A percentile compares a stretch with the other conserved stretches of the same genome.
Evolutionary conservation across 2,113 vertebrate species (phyloP).

Genomic region (Hippocampus guttulatus): DNA sequence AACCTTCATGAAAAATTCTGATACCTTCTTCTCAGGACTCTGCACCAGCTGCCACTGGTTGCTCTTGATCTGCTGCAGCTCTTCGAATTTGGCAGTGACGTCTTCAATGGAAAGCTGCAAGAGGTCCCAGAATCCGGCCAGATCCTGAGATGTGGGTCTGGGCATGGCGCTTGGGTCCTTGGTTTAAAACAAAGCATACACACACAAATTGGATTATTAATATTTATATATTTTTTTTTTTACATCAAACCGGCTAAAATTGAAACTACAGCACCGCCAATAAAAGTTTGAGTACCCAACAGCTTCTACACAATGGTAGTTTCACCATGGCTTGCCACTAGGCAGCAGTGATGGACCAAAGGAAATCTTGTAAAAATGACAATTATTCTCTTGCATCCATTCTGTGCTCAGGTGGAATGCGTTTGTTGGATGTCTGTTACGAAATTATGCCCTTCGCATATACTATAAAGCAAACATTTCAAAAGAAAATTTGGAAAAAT

Average conservation of each 20-base stretch:
- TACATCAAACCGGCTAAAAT: background rate
- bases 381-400: too few relatives aligned
- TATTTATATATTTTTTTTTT: too few relatives aligned
- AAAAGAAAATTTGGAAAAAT: too few relatives aligned
- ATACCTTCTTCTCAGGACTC: constrained; percentile 89
- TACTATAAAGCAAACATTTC: too few relatives aligned
- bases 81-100: constrained; percentile 97
- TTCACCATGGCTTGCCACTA: constrained; percentile 24
- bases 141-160: constrained; percentile 94
- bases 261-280: background rate
- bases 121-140: constrained; percentile 98
- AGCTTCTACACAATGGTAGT: background rate
- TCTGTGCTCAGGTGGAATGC: too few relatives aligned
- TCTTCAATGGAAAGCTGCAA: constrained; percentile 96
- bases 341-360: constrained; percentile 38
- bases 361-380: too few relatives aligned
- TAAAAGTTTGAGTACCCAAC: background rate
- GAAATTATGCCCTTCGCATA: too few relatives aligned
- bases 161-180: constrained; percentile 99
- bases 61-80: constrained; percentile 92
- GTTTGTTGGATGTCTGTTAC: too few relatives aligned
- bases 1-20: too few relatives aligned
- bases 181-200: background rate
- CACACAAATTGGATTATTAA: too few relatives aligned
- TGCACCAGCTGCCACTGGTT: constrained; percentile 88